These are phyloP conservation scores for Pachliopta kotzebuea DNA, from an alignment of 2,888 invertebrate genomes.

Conservation along the genomic window DNA sequence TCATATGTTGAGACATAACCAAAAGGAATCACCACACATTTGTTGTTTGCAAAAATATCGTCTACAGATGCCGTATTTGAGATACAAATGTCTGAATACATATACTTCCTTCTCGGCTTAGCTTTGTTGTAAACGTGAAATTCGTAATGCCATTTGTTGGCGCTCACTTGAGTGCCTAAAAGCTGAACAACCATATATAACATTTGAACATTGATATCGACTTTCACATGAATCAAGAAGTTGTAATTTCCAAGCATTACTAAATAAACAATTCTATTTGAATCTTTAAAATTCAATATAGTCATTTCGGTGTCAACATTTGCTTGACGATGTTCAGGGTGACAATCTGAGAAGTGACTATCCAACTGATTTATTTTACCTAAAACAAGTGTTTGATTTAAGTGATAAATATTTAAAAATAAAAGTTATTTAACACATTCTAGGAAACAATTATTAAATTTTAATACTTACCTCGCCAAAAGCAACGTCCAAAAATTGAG, in stretches of 20 bases:
- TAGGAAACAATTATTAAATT: too few relatives aligned
- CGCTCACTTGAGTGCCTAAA: constrained; percentile 52
- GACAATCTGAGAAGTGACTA: constrained; percentile 49
- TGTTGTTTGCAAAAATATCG: constrained; percentile 41
- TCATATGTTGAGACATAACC: constrained; percentile 39
- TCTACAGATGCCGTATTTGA: constrained; percentile 39
- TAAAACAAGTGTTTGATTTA: constrained; percentile 34
- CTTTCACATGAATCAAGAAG: constrained; percentile 54
- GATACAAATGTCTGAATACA: constrained; percentile 45
- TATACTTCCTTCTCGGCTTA: constrained; percentile 51
- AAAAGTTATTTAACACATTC: neutral
- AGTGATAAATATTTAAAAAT: neutral
- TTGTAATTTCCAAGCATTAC: constrained; percentile 45
- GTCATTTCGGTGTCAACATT: constrained; percentile 52
- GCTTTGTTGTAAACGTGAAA: constrained; percentile 61
- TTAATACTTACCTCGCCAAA: constrained; percentile 50
- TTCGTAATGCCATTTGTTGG: constrained; percentile 61
- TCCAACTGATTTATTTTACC: constrained; percentile 53
- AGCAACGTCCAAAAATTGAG: constrained; percentile 42
- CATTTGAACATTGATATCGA: constrained; percentile 38
- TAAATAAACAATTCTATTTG: constrained; percentile 43
- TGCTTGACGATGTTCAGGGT: constrained; percentile 43
- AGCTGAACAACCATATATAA: constrained; percentile 54
- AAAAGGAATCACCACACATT: constrained; percentile 48
- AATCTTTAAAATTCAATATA: constrained; percentile 38